Conservation (phyloP, 2,888 invertebrate species). For the Brachynemurus nebulosus region DNA sequence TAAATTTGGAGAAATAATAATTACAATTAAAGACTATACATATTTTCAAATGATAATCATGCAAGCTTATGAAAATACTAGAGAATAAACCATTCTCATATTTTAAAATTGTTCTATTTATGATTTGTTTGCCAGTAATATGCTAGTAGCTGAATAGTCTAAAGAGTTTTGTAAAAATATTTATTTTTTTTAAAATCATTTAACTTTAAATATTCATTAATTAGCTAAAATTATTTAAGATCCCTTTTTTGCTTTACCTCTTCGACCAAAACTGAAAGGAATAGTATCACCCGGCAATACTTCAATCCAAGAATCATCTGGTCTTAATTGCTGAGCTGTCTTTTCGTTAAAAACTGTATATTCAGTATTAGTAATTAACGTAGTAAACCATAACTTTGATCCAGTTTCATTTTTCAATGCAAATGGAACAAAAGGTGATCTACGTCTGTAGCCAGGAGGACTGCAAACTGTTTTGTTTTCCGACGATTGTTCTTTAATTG, state of each 20-base stretch:
- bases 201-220: too few species aligned
- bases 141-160: too few species aligned
- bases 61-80: too few species aligned
- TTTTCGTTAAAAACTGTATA: slow-evolving; percentile 25
- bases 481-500: slow-evolving; percentile 10
- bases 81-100: too few species aligned
- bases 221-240: neutral
- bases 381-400: slow-evolving; percentile 70
- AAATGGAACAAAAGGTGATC: slow-evolving; percentile 90
- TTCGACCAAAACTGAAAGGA: slow-evolving; percentile 74
- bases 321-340: slow-evolving; percentile 20
- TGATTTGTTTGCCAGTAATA: too few species aligned
- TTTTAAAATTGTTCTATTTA: too few species aligned
- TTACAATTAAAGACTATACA: too few species aligned
- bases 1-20: too few species aligned
- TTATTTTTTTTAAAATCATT: too few species aligned
- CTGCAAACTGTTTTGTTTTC: slow-evolving; percentile 24
- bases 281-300: slow-evolving; percentile 63
- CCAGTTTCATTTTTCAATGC: slow-evolving; percentile 88
- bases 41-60: too few species aligned
- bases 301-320: slow-evolving; percentile 49
- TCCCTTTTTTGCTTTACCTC: slow-evolving; percentile 34
- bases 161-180: too few species aligned
- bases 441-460: slow-evolving; percentile 49
- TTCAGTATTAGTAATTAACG: slow-evolving; percentile 58